Evolutionary conservation across 35 echinoderm and acorn worm genomes (phyloP), one percentile per base, ranked within the genome.

Genomic region (Ophioderma brevispina): DNA sequence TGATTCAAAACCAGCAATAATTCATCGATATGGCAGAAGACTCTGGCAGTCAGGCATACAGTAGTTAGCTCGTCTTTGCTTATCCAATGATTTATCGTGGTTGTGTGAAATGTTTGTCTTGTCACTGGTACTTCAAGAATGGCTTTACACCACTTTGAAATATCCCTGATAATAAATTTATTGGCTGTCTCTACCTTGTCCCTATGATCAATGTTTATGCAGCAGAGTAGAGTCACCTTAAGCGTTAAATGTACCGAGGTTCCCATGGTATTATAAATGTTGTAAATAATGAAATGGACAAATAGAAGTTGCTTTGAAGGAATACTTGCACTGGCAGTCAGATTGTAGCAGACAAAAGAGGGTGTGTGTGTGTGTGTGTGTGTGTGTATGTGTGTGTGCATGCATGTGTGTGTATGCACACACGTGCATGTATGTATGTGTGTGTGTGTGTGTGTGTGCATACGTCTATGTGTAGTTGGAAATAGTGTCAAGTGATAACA

Each of bases 131-230:
- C 28, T 70, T 8, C 28, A 70, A 52, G 46, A 52, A 70, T 25
- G 15, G 59, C 15, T 30, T 70, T 25, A 70, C 28, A 70, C 59
- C 59, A 70, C 59, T 46, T 46, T 46, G 41, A 8, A 46, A 46
- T 25, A 70, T 70, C 59, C n/a, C 28, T 70, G 59, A 70, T 70
- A 30, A 18, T 18, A 25, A 70, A 25, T 25, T 70, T 2, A 25
- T n/a, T n/a, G n/a, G n/a, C n/a, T n/a, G n/a, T n/a, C n/a, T n/a
- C n/a, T 70, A 25, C 28, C 59, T 70, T 30, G 28, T 70, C 23
- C 59, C 59, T 70, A 70, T 70, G 59, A 70, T 70, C 59, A 70
- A 70, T 70, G 59, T 70, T 70, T 70, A 70, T 70, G 5, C 59
- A 15, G 2, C 59, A 3, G 1, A 25, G 59, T 2, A 25, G n/a